Base-by-base conservation (phyloP, 2,797 vertebrate species). In the Toxotes lorentzi region DNA sequence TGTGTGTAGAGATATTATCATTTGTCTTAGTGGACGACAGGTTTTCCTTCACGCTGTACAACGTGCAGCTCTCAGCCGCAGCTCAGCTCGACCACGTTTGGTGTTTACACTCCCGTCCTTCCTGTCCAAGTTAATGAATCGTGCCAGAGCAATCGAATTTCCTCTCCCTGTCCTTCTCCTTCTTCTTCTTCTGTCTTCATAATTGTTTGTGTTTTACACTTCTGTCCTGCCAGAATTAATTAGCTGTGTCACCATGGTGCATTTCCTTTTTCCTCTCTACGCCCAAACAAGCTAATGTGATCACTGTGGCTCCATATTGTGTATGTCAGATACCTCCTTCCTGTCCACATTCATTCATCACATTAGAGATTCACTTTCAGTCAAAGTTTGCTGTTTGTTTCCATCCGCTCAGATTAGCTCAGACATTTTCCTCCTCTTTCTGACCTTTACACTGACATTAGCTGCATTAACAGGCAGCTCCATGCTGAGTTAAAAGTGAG, bases 141-240 rank as follows among this genome's bases (percentile, higher is more conserved):
- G 6, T 45, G 66, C 84, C 84, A 41, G 65, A 85, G 17, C 51
- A n/a, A 75, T 78, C 32, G 10, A 9, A 24, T 71, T 75, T 56
- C 51, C 51, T 76, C 72, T 74, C 66, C 11, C 27, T 2, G 3
- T 51, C 56, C 32, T 62, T 30, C 60, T 30, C 34, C 16, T n/a
- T 51, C 45, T 23, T 56, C 30, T 48, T 48, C 71, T 65, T 48
- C 30, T 64, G 48, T 73, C 60, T 41, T 76, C 59, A 61, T 81
- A 76, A 85, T 87, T 81, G 75, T 84, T 91, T 85, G 74, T 85
- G 83, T 85, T 90, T 82, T 77, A 82, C 62, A 78, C 56, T 74
- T 64, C 73, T 27, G 54, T 80, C 32, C 82, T 80, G 91, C 70
- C 87, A 82, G 38, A 78, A 59, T 45, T 73, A 63, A 85, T 92